These are phyloP conservation scores for Eupithecia exiguata DNA, from an alignment of 2,888 invertebrate species.

Conservation along the genomic window DNA sequence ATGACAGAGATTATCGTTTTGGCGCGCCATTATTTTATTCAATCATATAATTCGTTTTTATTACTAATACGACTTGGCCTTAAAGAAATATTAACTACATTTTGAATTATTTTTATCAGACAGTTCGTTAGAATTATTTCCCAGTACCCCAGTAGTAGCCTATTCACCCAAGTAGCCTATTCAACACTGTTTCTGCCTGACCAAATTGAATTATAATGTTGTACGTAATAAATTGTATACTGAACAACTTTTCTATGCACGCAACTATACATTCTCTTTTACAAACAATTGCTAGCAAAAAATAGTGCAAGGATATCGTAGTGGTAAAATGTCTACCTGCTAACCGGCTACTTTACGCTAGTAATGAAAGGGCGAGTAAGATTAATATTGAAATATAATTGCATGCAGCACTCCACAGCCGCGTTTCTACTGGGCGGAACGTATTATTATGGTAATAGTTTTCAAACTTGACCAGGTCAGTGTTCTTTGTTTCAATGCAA, in stretches of 20 bases:
- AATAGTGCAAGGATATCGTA: background rate
- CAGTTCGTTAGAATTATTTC: too few relatives aligned
- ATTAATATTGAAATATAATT: constrained; percentile 73
- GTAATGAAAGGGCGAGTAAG: constrained; percentile 56
- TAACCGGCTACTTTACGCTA: constrained; percentile 39
- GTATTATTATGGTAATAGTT: constrained; percentile 76
- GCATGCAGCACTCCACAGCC: constrained; percentile 58
- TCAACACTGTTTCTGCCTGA: background rate
- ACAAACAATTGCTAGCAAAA: constrained; percentile 14
- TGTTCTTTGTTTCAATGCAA: constrained; percentile 68
- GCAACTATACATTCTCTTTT: background rate
- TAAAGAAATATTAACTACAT: too few relatives aligned
- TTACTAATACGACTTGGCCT: too few relatives aligned
- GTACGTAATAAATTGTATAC: too few relatives aligned
- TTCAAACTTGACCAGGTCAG: constrained; percentile 64
- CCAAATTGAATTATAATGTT: background rate
- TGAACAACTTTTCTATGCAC: background rate
- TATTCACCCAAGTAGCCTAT: too few relatives aligned
- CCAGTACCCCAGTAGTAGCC: too few relatives aligned
- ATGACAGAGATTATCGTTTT: too few relatives aligned
- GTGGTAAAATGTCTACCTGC: background rate
- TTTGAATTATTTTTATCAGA: too few relatives aligned
- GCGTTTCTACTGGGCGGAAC: constrained; percentile 51
- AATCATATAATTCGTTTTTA: too few relatives aligned
- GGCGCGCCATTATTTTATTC: too few relatives aligned